A percentile compares a stretch with the other conserved stretches of the same genome.
Conservation (phyloP, 1,140 invertebrate genomes). For the Lasioglossum baleicum region DNA sequence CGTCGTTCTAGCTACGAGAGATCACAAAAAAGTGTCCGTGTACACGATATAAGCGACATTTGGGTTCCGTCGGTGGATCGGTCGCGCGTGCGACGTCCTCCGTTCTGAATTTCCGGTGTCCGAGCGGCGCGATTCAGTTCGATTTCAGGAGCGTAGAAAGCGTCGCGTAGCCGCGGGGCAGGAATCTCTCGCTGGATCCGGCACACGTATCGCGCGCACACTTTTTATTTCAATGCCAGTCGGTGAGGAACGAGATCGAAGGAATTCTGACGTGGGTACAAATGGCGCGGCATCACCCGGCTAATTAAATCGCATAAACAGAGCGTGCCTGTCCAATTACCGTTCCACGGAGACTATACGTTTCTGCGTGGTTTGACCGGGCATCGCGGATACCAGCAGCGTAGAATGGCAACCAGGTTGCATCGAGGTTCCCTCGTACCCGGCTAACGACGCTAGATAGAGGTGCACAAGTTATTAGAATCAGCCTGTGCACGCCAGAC, state of each 20-base stretch:
- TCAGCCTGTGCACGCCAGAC: background rate
- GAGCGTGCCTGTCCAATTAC: slow-evolving; percentile 75
- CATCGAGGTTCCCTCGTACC: background rate
- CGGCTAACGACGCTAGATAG: background rate
- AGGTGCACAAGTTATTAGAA: background rate
- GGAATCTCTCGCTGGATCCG: background rate
- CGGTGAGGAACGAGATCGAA: slow-evolving; percentile 41
- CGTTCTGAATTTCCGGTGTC: background rate
- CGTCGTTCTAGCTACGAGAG: too few species aligned
- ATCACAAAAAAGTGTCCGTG: too few species aligned
- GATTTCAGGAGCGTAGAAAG: slow-evolving; percentile 37
- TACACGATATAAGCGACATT: too few species aligned
- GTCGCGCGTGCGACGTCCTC: too few species aligned
- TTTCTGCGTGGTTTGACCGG: slow-evolving; percentile 54
- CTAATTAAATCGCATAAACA: slow-evolving; percentile 78
- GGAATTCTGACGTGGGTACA: slow-evolving; percentile 34
- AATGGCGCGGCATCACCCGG: slow-evolving; percentile 20
- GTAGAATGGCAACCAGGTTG: background rate
- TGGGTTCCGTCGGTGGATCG: background rate
- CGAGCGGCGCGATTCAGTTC: slow-evolving; percentile 3
- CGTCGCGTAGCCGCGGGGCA: background rate
- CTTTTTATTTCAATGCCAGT: slow-evolving; percentile 59
- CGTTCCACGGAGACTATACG: slow-evolving; percentile 57
- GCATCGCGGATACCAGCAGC: too few species aligned
- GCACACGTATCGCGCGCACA: slow-evolving; percentile 26